Evolutionary conservation across 2,113 vertebrate species (phyloP).

Genomic region (Salvelinus fontinalis): DNA sequence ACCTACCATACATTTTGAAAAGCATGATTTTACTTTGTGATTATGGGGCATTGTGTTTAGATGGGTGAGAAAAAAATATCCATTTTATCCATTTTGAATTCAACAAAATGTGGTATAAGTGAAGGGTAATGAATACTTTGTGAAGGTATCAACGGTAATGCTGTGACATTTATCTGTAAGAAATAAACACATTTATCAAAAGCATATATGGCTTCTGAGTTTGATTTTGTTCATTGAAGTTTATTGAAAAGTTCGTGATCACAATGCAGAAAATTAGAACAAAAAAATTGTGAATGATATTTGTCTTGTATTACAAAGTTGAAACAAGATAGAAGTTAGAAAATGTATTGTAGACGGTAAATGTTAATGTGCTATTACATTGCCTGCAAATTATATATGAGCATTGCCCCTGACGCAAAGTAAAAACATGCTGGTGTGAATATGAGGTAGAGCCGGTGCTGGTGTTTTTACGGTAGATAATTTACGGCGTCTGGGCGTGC

Average conservation of each 20-base stretch:
- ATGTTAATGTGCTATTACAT: conserved; percentile 59
- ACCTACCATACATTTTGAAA: too few species aligned
- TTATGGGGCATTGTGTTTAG: too few species aligned
- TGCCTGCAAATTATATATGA: conserved; percentile 34
- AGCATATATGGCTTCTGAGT: background rate
- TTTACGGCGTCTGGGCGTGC: conserved; percentile 33
- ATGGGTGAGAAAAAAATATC: too few species aligned
- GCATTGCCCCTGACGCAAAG: conserved; percentile 15
- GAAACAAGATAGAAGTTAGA: conserved; percentile 15
- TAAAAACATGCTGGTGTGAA: conserved; percentile 17
- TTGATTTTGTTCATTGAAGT: background rate
- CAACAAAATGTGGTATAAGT: too few species aligned
- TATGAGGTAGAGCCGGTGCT: background rate
- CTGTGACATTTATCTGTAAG: background rate
- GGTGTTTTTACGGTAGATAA: conserved; percentile 19
- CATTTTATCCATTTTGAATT: too few species aligned
- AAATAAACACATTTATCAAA: background rate
- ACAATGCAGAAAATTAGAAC: background rate
- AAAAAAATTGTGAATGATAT: background rate
- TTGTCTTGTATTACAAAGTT: background rate
- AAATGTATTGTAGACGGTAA: conserved; percentile 34
- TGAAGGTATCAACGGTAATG: background rate
- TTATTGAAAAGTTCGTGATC: background rate
- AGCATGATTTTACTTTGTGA: too few species aligned
- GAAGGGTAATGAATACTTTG: too few species aligned